Evolutionary conservation across 2,888 invertebrate species (phyloP), one percentile per base, ranked within the genome.

Genomic region (Andrena dorsata): DNA sequence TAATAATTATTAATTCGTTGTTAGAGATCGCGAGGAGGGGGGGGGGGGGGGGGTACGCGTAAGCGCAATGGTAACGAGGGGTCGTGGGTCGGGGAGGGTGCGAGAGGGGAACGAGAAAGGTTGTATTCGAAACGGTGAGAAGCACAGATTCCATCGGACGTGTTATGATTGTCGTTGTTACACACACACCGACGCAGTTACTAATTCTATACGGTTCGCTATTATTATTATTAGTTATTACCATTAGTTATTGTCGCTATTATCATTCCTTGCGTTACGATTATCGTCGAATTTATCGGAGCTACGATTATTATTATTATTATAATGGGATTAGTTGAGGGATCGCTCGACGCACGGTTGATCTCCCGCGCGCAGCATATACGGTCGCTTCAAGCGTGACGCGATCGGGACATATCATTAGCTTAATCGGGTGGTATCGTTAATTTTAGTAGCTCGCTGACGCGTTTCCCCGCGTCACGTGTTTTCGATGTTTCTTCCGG

Each of bases 331-430:
- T 75, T 72, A 68, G 41, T 65, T 78, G 61, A 60, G 16, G 53
- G 26, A 26, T 73, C 51, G 73, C 30, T 65, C 20, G 8, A 1
- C 3, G 41, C 20, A 10, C n/a, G 51, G 71, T 78, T 47, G 71
- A 68, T 72, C 16, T 41, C 32, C 6, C 23, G 13, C 13, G 56
- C 71, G 30, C 64, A 53, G 66, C 49, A 23, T n/a, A 70, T 80
- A 61, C 47, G 79, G 58, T 71, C 60, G 71, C n/a, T 5, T 16
- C 32, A 26, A 23, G 41, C 3, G 16, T 47, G 58, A 77, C 20
- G 69, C 65, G 81, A 78, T 83, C 81, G 83, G 79, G 80, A 89
- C 90, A 90, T 90, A 91, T 91, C 90, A 90, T 88, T 91, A 89
- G 53, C 26, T 63, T 64, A 80, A 84, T 76, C 69, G 63, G 41